Conservation (phyloP, 1,140 invertebrate genomes). For the Apis florea region DNA sequence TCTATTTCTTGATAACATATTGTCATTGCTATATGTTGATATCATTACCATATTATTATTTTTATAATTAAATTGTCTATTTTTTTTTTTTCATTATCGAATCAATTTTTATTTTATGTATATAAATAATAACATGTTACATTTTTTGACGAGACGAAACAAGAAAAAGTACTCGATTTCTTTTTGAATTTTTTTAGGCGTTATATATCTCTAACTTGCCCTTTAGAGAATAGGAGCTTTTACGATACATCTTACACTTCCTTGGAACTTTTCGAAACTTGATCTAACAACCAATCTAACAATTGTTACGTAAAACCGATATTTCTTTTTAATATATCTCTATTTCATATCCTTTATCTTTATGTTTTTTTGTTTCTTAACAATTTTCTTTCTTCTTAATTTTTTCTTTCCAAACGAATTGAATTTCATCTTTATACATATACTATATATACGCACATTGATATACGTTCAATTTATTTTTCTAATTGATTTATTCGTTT, state of each 20-base stretch:
- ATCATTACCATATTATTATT: too few species aligned
- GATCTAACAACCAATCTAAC: neutral
- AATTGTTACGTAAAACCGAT: neutral
- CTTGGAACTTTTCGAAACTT: neutral
- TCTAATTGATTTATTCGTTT: too few species aligned
- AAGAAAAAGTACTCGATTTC: conserved; percentile 3
- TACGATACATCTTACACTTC: neutral
- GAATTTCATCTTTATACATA: too few species aligned
- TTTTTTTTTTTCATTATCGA: neutral
- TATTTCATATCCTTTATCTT: neutral
- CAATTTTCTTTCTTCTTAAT: neutral
- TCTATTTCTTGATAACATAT: too few species aligned
- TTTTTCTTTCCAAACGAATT: neutral
- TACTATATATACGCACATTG: too few species aligned
- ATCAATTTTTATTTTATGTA: too few species aligned
- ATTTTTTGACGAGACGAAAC: neutral
- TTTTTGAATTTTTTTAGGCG: neutral
- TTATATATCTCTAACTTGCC: neutral
- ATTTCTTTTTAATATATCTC: neutral
- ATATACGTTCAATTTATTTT: too few species aligned
- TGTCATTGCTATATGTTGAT: too few species aligned
- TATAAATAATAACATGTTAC: neutral
- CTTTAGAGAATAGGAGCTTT: neutral
- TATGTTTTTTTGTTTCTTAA: neutral
- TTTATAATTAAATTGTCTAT: too few species aligned